A percentile compares a stretch with the other conserved stretches of the same genome.
Evolutionary conservation across 2,888 invertebrate species (phyloP).

Genomic region (Scaptomyza reducta): DNA sequence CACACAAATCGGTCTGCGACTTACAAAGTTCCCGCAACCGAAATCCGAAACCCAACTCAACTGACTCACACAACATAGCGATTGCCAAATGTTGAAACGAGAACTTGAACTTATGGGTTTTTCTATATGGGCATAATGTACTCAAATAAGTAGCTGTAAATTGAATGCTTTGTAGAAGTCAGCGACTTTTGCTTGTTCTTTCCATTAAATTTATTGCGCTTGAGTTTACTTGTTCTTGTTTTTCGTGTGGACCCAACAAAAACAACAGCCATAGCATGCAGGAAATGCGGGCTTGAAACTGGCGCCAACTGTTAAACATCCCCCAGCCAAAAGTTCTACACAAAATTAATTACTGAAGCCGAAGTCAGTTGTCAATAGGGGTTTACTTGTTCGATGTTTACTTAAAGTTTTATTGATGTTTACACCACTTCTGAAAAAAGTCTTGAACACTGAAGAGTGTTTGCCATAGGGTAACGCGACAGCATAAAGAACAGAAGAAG

Average conservation of each 20-base stretch:
- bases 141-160: slow-evolving; percentile 7
- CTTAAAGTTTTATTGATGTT: not conserved
- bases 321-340: slow-evolving; percentile 1
- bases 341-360: slow-evolving; percentile 22
- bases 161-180: slow-evolving; percentile 25
- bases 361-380: slow-evolving; percentile 22
- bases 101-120: slow-evolving; percentile 30
- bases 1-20: slow-evolving; percentile 20
- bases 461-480: not conserved
- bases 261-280: no score
- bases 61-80: slow-evolving; percentile 34
- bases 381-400: not conserved
- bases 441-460: not conserved
- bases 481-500: not conserved
- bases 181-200: slow-evolving; percentile 21
- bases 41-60: slow-evolving; percentile 28
- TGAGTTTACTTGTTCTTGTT: slow-evolving; percentile 13
- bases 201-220: slow-evolving; percentile 49
- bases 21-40: slow-evolving; percentile 17
- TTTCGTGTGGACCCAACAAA: slow-evolving; percentile 30
- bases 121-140: slow-evolving; percentile 12
- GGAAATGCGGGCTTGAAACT: slow-evolving; percentile 42
- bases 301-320: slow-evolving; percentile 12
- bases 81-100: slow-evolving; percentile 26
- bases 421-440: not conserved